These are phyloP conservation scores for Mayetiola destructor DNA, from an alignment of 2,888 invertebrate genomes.

Conservation along the genomic window DNA sequence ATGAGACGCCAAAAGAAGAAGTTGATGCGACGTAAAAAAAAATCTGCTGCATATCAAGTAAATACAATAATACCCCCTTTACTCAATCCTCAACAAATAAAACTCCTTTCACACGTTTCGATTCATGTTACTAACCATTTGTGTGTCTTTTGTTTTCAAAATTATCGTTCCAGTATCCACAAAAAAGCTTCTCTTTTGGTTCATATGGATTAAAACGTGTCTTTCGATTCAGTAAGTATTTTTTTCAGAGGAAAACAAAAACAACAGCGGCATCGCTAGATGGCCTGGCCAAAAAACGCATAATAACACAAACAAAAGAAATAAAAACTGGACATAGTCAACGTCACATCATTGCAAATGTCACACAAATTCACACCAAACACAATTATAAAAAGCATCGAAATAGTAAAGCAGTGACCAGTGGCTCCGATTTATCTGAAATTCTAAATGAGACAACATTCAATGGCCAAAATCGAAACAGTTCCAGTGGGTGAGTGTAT, in stretches of 20 bases:
- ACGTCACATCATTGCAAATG: conserved; percentile 34
- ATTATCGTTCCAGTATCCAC: conserved; percentile 36
- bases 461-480: conserved; percentile 46
- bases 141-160: too few species aligned
- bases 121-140: conserved; percentile 26
- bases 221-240: conserved; percentile 40
- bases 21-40: conserved; percentile 41
- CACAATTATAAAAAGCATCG: not conserved
- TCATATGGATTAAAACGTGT: conserved; percentile 47
- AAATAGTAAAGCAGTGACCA: conserved; percentile 35
- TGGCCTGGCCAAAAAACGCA: conserved; percentile 22
- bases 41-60: conserved; percentile 34
- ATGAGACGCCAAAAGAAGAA: conserved; percentile 74
- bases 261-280: not conserved
- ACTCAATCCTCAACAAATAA: conserved; percentile 16
- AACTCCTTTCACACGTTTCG: not conserved
- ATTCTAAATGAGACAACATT: conserved; percentile 42
- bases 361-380: not conserved
- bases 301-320: conserved; percentile 28
- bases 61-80: conserved; percentile 25
- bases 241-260: conserved; percentile 17
- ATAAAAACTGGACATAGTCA: too few species aligned
- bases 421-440: conserved; percentile 48
- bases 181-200: conserved; percentile 45
- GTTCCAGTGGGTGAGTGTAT: conserved; percentile 41